Evolutionary conservation across 2,888 invertebrate genomes (phyloP), one percentile per base, ranked within the genome.

Genomic region (Busseola fusca): DNA sequence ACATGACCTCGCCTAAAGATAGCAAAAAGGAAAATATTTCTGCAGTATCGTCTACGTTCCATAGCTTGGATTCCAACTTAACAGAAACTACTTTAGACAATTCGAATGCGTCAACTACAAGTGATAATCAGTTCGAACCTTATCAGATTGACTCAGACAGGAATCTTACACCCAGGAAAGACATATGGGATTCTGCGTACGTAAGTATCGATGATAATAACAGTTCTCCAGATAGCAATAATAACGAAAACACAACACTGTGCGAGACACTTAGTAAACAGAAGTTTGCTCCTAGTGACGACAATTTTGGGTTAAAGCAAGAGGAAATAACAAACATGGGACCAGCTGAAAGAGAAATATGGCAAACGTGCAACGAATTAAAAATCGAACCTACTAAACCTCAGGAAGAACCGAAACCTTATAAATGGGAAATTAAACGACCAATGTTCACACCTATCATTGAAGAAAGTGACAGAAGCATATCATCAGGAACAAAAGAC

Each of bases 131-230:
- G 62, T 87, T 81, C 37, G 88, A 90, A 78, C 76, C 82, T 42
- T 87, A 87, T 69, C 87, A 85, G 80, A 87, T 79, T 52, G 83
- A 84, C 68, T 82, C 85, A 64, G 83, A 87, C 30, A 85, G 86
- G 79, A 89, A 91, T 82, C 81, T 88, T 25, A 90, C 93, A 59
- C 91, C 93, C 42, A 91, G 90, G 84, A 95, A 92, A 90, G 96
- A 96, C 78, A 91, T 91, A 76, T 95, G 96, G 94, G 96, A 96
- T 88, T 96, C 96, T 14, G 96, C 96, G 18, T 96, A 96, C 82
- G 94, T 96, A 81, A 96, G 96, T 90, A 96, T 96, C 77, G 96
- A 96, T 81, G 96, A 96, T 73, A 93, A 88, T 79, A 94, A 92
- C 82, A 91, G 92, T 84, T 93, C 94, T 12, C 93, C 95, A 54